Evolutionary conservation across 2,113 vertebrate genomes (phyloP).

Genomic region (Atherinomorus stipes): DNA sequence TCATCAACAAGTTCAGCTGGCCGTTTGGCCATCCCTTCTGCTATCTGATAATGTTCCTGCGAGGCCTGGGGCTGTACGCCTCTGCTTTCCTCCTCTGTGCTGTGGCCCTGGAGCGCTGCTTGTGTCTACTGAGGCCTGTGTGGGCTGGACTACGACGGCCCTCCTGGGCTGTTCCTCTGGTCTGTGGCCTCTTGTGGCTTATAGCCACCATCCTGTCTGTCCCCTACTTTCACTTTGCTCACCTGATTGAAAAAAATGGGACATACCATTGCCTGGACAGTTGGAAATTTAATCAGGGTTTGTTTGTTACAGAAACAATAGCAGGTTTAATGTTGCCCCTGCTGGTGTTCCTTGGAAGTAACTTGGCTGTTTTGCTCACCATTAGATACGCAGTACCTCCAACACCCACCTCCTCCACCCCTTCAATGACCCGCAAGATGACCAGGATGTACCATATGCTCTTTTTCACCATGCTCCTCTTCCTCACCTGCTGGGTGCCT

Average conservation of each 20-base stretch:
- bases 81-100: slow-evolving; percentile 82
- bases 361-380: slow-evolving; percentile 74
- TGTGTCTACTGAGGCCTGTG: slow-evolving; percentile 82
- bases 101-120: slow-evolving; percentile 82
- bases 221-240: slow-evolving; percentile 73
- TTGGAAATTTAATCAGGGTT: fast-evolving
- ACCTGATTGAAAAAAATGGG: fast-evolving
- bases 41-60: slow-evolving; percentile 75
- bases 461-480: slow-evolving; percentile 83
- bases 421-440: slow-evolving; percentile 60
- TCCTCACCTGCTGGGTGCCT: slow-evolving; percentile 85
- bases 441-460: slow-evolving; percentile 80
- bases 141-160: slow-evolving; percentile 80
- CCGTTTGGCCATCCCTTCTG: slow-evolving; percentile 71
- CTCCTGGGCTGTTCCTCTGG: slow-evolving; percentile 78
- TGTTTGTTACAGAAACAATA: slow-evolving; percentile 76
- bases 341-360: slow-evolving; percentile 81
- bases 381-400: slow-evolving; percentile 36
- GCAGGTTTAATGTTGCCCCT: slow-evolving; percentile 81
- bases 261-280: slow-evolving; percentile 59
- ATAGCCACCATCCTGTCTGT: slow-evolving; percentile 62
- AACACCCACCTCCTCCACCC: slow-evolving; percentile 45
- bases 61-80: slow-evolving; percentile 80
- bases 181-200: slow-evolving; percentile 75
- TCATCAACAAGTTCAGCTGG: slow-evolving; percentile 73